phyloP scores from a whole-genome alignment of 2,888 invertebrate genomes.

The Hyles lineata region DNA sequence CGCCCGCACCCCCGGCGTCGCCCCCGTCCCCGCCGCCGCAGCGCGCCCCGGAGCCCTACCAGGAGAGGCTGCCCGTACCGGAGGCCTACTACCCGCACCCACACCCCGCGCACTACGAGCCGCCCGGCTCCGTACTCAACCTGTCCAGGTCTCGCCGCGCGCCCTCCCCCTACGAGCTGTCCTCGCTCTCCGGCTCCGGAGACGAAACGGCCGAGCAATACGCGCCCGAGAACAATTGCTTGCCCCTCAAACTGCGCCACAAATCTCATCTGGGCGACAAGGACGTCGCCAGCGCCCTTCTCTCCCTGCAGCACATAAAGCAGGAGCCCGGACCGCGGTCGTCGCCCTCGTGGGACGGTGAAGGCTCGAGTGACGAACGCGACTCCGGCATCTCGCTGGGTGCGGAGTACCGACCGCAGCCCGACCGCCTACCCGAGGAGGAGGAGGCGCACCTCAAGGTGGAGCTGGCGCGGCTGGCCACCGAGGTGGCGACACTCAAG shows the following conservation, averaged over 20 bases:
- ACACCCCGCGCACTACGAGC: constrained; percentile 84
- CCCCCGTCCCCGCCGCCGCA: constrained; percentile 83
- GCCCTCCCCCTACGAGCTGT: constrained; percentile 92
- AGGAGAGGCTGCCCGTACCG: constrained; percentile 76
- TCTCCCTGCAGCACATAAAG: constrained; percentile 94
- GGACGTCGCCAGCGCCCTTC: constrained; percentile 92
- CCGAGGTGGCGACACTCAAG: constrained; percentile 95
- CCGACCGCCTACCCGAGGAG: constrained; percentile 80
- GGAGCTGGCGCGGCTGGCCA: constrained; percentile 94
- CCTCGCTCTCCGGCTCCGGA: constrained; percentile 88
- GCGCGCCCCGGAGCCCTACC: constrained; percentile 82
- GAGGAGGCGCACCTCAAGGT: constrained; percentile 92
- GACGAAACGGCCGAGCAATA: constrained; percentile 80
- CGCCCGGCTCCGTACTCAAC: constrained; percentile 89
- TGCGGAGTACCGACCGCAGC: constrained; percentile 85
- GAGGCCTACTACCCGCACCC: constrained; percentile 80
- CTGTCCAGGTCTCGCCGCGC: constrained; percentile 87
- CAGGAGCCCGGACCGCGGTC: constrained; percentile 92
- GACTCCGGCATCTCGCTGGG: constrained; percentile 95
- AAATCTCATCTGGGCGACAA: constrained; percentile 96
- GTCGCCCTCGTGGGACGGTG: constrained; percentile 94
- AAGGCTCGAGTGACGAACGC: constrained; percentile 95
- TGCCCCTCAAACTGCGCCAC: constrained; percentile 96
- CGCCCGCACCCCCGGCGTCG: constrained; percentile 78
- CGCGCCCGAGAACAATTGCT: constrained; percentile 89